Conservation (phyloP, 2,888 invertebrate species). For the Acanthosoma haemorrhoidale region DNA sequence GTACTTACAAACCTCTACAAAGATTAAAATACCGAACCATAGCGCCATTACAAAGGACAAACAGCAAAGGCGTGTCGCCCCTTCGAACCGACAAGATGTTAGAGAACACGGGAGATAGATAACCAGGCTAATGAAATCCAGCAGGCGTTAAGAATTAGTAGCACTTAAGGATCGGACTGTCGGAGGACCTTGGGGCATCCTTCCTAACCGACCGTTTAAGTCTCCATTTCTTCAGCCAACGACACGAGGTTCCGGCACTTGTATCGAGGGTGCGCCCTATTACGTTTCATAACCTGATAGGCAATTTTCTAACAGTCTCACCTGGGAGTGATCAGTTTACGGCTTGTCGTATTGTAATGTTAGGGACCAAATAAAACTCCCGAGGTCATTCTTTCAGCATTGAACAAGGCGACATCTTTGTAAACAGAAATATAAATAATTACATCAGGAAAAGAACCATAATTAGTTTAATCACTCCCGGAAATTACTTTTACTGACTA, state of each 20-base stretch:
- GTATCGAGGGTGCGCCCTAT: slow-evolving; percentile 3
- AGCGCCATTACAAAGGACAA: background rate
- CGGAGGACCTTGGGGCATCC: background rate
- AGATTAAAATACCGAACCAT: background rate
- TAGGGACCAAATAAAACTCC: background rate
- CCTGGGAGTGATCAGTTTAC: no score
- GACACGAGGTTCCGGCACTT: background rate
- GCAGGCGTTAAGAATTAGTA: background rate
- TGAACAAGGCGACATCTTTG: no score
- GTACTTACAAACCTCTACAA: background rate
- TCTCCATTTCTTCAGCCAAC: background rate
- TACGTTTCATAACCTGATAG: background rate
- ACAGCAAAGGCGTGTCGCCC: slow-evolving; percentile 1
- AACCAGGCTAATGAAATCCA: slow-evolving; percentile 3
- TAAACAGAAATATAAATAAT: no score
- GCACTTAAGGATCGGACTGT: background rate
- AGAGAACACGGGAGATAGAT: background rate
- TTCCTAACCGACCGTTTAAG: slow-evolving; percentile 6
- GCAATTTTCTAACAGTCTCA: background rate
- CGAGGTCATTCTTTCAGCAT: no score
- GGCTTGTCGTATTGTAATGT: background rate
- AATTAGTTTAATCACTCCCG: no score
- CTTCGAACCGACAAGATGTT: background rate
- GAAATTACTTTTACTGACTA: no score
- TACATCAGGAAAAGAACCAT: no score